These are phyloP conservation scores for Hippopotamyrus pictus DNA, from an alignment of 2,797 vertebrate genomes.

Conservation along the genomic window DNA sequence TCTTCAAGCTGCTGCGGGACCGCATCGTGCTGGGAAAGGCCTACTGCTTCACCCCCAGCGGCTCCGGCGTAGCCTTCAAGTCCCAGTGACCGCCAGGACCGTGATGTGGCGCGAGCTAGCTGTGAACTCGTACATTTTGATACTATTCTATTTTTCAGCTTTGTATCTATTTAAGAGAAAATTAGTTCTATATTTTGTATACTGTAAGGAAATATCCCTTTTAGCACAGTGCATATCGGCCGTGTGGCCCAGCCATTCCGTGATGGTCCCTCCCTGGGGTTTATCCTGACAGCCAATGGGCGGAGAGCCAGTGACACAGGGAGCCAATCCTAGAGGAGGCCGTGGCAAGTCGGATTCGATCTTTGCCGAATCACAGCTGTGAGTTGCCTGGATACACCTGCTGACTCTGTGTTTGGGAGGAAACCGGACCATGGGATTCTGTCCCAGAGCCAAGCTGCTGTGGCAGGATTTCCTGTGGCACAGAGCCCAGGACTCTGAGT, in stretches of 20 bases:
- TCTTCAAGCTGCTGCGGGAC: constrained; percentile 97
- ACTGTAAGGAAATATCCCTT: constrained; percentile 66
- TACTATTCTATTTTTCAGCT: constrained; percentile 99
- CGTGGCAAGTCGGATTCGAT: not conserved
- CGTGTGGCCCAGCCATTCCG: not conserved
- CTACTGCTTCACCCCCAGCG: constrained; percentile 81
- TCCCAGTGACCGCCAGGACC: constrained; percentile 60
- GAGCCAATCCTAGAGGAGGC: not conserved
- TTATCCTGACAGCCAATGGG: not conserved
- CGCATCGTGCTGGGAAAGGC: constrained; percentile 94
- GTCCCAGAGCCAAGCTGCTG: not conserved
- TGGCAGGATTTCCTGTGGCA: not conserved
- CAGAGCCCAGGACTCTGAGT: constrained; percentile 27
- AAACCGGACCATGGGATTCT: not conserved
- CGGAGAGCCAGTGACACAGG: constrained; percentile 14
- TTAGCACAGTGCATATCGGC: not conserved
- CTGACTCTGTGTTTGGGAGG: constrained; percentile 19
- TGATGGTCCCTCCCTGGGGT: not conserved
- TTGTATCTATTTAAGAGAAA: constrained; percentile 98
- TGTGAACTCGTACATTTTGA: constrained; percentile 81
- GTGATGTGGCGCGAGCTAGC: not conserved
- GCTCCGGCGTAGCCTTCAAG: constrained; percentile 74
- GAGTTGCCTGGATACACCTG: not conserved
- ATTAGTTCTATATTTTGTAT: constrained; percentile 99
- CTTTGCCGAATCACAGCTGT: not conserved